Conservation (phyloP, 2,113 vertebrate genomes). For the Ceyx melanurus region DNA sequence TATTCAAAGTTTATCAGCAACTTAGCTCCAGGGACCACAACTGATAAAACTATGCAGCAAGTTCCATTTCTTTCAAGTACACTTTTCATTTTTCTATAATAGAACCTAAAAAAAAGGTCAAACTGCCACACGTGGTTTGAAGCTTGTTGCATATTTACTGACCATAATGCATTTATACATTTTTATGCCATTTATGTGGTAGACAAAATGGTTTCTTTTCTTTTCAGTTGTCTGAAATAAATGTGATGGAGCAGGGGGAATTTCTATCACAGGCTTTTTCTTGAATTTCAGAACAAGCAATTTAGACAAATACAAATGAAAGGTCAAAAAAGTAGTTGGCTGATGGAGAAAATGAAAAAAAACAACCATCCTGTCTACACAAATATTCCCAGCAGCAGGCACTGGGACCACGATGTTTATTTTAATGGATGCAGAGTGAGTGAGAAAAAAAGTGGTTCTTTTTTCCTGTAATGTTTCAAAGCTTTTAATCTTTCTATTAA, state of each 20-base stretch:
- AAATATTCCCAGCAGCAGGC: slow-evolving; percentile 39
- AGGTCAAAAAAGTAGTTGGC: slow-evolving; percentile 6
- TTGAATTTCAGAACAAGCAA: slow-evolving; percentile 53
- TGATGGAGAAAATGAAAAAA: slow-evolving; percentile 14
- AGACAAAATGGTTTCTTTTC: not conserved
- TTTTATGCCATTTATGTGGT: not conserved
- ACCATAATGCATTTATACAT: not conserved
- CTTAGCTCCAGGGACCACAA: not conserved
- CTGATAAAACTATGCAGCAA: not conserved
- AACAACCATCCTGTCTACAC: not conserved
- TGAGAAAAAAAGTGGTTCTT: not conserved
- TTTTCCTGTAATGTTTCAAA: slow-evolving; percentile 53
- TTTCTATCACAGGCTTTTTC: slow-evolving; percentile 8
- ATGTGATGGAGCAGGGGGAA: not conserved
- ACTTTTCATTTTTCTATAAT: not conserved
- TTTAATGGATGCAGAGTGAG: slow-evolving; percentile 57
- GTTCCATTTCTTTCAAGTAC: not conserved
- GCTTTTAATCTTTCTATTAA: slow-evolving; percentile 12
- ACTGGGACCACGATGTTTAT: slow-evolving; percentile 63
- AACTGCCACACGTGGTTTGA: not conserved
- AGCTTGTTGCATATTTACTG: not conserved
- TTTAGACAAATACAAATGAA: slow-evolving; percentile 56
- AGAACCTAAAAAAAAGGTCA: not conserved
- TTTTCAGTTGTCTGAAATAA: slow-evolving; percentile 14
- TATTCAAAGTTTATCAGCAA: not conserved